Evolutionary conservation across 1,140 invertebrate genomes (phyloP), one percentile per base, ranked within the genome.

Genomic region (Cyrtorhinus lividipennis): DNA sequence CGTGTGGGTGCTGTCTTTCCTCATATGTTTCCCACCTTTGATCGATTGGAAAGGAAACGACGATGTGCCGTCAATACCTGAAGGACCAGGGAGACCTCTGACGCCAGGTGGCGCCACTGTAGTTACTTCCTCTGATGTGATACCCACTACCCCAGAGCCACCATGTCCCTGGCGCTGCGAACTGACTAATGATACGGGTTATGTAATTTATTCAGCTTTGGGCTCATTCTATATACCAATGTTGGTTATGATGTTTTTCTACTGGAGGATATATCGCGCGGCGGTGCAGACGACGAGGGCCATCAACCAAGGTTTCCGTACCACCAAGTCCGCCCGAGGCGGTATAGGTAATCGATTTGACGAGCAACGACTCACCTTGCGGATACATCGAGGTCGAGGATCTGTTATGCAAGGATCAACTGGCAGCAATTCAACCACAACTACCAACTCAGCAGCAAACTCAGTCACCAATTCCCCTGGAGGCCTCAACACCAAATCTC

Each of bases 211-310:
- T 75, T 94, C 91, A 2, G 92, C 93, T 1, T 81, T 95, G 23
- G 92, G 93, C 8, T 95, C 92, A 59, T 98, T 98, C 81, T 95
- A 93, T 73, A 86, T 97, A 68, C 94, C 95, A 12, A 93, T 94
- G 84, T 83, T 93, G 67, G 86, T 97, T 30, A 96, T 97, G 89
- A 78, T 95, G 59, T 95, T 96, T 79, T 91, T 98, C 76, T 97
- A 98, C 76, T 92, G 91, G 81, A 80, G 90, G 66, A 97, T 98
- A 68, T 97, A 97, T 76, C 83, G 86, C 62, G 92, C 92, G 0
- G 92, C 92, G 18, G 84, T 91, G 1, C 83, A 87, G 64, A 94
- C 92, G 0, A 93, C 91, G 0, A 84, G 84, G 66, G 90, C 91
- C 25, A 90, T 95, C 68, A 92, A 92, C 75, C 88, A 90, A 76